phyloP scores from a whole-genome alignment of 1,140 invertebrate species.

The Reticulitermes speratus region DNA sequence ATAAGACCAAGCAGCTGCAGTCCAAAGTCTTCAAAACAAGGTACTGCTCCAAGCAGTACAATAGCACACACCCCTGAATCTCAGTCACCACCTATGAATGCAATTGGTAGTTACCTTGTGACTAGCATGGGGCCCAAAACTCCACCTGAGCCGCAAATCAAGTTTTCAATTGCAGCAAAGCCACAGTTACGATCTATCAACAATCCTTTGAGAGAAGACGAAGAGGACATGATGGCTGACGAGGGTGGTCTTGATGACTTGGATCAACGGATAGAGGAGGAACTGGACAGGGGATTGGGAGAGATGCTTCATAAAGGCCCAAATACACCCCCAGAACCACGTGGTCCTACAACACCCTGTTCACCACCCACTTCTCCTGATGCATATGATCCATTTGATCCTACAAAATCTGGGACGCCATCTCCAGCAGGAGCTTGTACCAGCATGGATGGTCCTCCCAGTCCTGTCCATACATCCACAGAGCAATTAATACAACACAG shows the following conservation, averaged over 20 bases:
- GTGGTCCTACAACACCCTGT: constrained; percentile 42
- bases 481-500: constrained; percentile 12
- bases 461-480: constrained; percentile 41
- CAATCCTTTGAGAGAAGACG: constrained; percentile 62
- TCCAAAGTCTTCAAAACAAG: constrained; percentile 18
- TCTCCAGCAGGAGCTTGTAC: constrained; percentile 48
- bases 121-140: constrained; percentile 64
- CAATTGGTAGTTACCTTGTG: constrained; percentile 34
- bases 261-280: constrained; percentile 48
- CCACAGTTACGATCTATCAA: constrained; percentile 56
- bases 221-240: constrained; percentile 43
- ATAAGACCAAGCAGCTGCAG: not conserved
- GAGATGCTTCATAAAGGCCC: constrained; percentile 50
- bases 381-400: constrained; percentile 85
- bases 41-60: constrained; percentile 13
- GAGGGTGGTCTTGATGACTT: constrained; percentile 48
- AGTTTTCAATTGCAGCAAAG: constrained; percentile 64
- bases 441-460: constrained; percentile 37
- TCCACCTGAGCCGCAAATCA: constrained; percentile 70
- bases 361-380: constrained; percentile 67
- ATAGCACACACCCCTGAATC: constrained; percentile 33
- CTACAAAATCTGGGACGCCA: constrained; percentile 75
- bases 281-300: constrained; percentile 46
- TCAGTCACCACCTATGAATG: constrained; percentile 28
- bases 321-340: constrained; percentile 62